Conservation (phyloP, 2,797 vertebrate species). For the Pelodytes ibericus region DNA sequence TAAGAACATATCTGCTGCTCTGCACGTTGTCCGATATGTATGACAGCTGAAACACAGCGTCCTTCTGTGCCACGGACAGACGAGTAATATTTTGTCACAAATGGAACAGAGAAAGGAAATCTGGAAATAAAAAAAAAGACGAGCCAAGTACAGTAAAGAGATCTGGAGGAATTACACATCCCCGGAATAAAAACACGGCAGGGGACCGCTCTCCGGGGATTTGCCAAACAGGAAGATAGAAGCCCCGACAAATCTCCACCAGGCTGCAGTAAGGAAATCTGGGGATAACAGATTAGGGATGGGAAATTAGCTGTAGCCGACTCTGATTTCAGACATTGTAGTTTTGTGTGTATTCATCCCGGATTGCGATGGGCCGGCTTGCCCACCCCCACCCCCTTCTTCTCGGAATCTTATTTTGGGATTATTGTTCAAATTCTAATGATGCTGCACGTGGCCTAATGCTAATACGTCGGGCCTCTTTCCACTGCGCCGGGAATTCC, state of each 20-base stretch:
- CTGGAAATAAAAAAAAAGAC: constrained; percentile 32
- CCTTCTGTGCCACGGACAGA: constrained; percentile 8
- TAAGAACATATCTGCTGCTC: constrained; percentile 3
- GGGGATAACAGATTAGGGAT: constrained; percentile 49
- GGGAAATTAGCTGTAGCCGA: constrained; percentile 50
- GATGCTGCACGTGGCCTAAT: background rate
- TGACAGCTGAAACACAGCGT: constrained; percentile 8
- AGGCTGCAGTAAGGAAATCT: constrained; percentile 46
- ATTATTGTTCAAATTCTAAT: constrained; percentile 10
- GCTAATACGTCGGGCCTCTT: constrained; percentile 1
- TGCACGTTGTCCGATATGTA: constrained; percentile 5
- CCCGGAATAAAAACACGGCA: constrained; percentile 50
- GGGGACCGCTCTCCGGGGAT: constrained; percentile 51
- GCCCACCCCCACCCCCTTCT: background rate
- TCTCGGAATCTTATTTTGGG: constrained; percentile 1
- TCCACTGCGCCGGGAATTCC: background rate
- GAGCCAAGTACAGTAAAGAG: constrained; percentile 49
- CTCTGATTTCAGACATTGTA: constrained; percentile 44
- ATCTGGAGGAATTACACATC: constrained; percentile 56
- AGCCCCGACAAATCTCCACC: constrained; percentile 37
- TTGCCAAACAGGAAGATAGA: constrained; percentile 54
- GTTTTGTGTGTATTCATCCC: constrained; percentile 1
- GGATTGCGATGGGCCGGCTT: constrained; percentile 18
- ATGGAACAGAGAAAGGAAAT: constrained; percentile 13
- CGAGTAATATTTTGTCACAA: background rate